phyloP scores from a whole-genome alignment of 2,113 vertebrate genomes.

The Zootoca vivipara region DNA sequence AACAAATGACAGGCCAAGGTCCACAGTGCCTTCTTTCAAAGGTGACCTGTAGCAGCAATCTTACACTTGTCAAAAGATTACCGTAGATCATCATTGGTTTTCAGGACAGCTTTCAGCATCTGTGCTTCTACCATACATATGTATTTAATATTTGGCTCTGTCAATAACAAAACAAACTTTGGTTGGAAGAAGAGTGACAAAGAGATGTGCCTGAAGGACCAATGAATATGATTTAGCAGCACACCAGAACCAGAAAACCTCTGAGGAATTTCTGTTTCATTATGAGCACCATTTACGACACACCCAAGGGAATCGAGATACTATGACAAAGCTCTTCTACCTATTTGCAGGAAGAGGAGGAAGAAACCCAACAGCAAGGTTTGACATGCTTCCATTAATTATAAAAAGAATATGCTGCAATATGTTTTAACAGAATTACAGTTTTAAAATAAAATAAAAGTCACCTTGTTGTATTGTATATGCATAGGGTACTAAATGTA shows the following conservation, averaged over 20 bases:
- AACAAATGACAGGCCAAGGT: background rate
- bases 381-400: background rate
- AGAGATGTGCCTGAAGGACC: background rate
- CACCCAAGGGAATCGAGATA: background rate
- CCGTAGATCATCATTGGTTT: background rate
- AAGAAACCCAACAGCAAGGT: background rate
- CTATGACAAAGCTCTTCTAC: background rate
- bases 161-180: background rate
- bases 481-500: background rate
- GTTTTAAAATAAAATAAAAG: background rate
- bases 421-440: background rate
- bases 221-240: background rate
- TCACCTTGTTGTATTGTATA: background rate
- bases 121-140: background rate
- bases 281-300: background rate
- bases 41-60: background rate
- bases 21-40: background rate
- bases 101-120: background rate
- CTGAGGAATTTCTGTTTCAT: background rate
- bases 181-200: background rate
- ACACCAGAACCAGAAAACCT: background rate
- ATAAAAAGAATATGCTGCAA: background rate
- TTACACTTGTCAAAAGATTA: background rate
- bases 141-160: background rate
- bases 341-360: background rate